Percentiles rank a stretch among this genome's conserved stretches.
These are phyloP conservation scores for Characodon lateralis DNA, from an alignment of 2,797 vertebrate species.

Conservation along the genomic window DNA sequence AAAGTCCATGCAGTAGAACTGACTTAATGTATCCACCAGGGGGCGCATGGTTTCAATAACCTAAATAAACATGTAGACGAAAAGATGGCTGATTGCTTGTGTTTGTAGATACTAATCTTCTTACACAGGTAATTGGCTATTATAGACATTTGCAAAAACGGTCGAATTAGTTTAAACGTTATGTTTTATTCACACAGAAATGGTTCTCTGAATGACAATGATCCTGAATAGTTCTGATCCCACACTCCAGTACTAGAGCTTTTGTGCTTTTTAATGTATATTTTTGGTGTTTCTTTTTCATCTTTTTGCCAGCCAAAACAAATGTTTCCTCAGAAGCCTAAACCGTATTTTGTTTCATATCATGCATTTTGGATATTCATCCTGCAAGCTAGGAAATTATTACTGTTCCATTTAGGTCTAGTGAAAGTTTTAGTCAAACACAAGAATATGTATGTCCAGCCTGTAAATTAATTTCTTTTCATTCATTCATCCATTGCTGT, in stretches of 20 bases:
- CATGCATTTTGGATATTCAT: neutral
- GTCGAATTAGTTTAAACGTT: neutral
- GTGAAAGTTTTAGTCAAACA: neutral
- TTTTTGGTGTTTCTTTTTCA: neutral
- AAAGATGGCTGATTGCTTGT: neutral
- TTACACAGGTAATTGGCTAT: neutral
- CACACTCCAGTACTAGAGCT: neutral
- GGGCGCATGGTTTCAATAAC: conserved; percentile 20
- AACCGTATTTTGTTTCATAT: neutral
- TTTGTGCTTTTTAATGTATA: neutral
- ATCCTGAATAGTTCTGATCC: neutral
- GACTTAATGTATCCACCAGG: conserved; percentile 39
- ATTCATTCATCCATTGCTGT: neutral
- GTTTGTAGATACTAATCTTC: neutral
- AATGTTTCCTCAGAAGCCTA: neutral
- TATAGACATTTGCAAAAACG: neutral
- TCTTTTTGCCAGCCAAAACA: neutral
- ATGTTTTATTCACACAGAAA: neutral
- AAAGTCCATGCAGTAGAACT: neutral
- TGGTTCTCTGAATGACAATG: neutral
- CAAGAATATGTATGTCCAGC: neutral
- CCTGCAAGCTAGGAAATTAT: neutral
- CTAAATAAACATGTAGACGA: fast-evolving
- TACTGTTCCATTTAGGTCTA: neutral
- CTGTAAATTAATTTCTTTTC: neutral